These are phyloP conservation scores for Mellilla xanthometata DNA, from an alignment of 2,888 invertebrate species.

Conservation along the genomic window DNA sequence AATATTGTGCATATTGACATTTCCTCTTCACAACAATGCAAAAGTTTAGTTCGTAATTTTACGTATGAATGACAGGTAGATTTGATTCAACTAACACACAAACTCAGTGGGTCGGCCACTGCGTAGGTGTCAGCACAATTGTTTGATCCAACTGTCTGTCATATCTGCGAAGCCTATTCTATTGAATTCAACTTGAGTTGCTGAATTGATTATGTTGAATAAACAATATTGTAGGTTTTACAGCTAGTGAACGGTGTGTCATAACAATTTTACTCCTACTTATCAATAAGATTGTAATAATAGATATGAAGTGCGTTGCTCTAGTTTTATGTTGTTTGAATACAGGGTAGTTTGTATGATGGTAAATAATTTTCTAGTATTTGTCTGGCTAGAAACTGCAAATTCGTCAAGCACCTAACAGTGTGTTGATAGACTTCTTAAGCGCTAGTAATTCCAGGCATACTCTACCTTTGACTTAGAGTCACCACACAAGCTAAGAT, in stretches of 20 bases:
- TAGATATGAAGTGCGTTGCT: constrained; percentile 3
- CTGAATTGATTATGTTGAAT: constrained; percentile 23
- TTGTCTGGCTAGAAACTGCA: too few species aligned
- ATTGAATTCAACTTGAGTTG: constrained; percentile 14
- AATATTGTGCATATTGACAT: constrained; percentile 11
- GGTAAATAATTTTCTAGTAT: too few species aligned
- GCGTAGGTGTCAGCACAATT: constrained; percentile 28
- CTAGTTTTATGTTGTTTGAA: too few species aligned
- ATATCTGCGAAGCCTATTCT: constrained; percentile 25
- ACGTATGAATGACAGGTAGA: constrained; percentile 17
- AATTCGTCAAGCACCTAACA: too few species aligned
- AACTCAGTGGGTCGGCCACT: constrained; percentile 21
- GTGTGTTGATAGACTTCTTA: too few species aligned
- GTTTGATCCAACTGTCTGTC: constrained; percentile 22
- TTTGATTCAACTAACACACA: constrained; percentile 22
- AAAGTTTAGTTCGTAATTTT: constrained; percentile 9
- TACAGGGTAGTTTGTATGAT: not conserved
- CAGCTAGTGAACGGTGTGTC: constrained; percentile 23
- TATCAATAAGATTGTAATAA: constrained; percentile 12
- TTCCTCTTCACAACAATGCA: constrained; percentile 2
- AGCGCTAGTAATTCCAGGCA: too few species aligned
- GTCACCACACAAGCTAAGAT: too few species aligned
- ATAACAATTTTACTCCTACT: constrained; percentile 21
- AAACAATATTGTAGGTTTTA: constrained; percentile 24
- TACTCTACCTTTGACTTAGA: too few species aligned